Evolutionary conservation across 2,888 invertebrate genomes (phyloP).

Genomic region (Coleophora flavipennella): DNA sequence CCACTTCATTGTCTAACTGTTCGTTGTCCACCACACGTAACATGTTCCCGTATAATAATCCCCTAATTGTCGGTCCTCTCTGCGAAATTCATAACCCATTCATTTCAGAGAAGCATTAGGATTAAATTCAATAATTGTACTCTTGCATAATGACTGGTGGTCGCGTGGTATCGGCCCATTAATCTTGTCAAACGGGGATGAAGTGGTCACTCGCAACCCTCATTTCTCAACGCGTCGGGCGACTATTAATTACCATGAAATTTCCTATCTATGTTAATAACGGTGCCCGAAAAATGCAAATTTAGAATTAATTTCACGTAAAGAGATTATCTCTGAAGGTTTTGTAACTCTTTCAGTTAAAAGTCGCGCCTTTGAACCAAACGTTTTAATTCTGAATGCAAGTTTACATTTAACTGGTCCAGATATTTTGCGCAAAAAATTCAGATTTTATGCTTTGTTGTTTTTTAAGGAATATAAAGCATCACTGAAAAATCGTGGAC

Average conservation of each 20-base stretch:
- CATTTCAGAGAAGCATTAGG: too few relatives aligned
- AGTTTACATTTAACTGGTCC: too few relatives aligned
- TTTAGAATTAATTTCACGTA: slow-evolving; percentile 14
- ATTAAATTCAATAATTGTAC: slow-evolving; percentile 27
- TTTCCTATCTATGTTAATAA: slow-evolving; percentile 54
- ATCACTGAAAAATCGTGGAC: too few relatives aligned
- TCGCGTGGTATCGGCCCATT: slow-evolving; percentile 44
- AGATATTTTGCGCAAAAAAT: too few relatives aligned
- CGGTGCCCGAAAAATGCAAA: slow-evolving; percentile 33
- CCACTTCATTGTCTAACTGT: too few relatives aligned
- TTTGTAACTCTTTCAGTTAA: slow-evolving; percentile 1
- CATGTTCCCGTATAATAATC: too few relatives aligned
- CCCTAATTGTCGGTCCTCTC: too few relatives aligned
- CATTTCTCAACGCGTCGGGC: slow-evolving; percentile 45
- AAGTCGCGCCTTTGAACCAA: background rate
- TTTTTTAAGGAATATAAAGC: too few relatives aligned
- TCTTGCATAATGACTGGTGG: slow-evolving; percentile 22
- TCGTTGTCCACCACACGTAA: too few relatives aligned
- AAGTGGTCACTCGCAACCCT: slow-evolving; percentile 57
- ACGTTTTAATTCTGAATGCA: too few relatives aligned
- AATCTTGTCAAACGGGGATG: slow-evolving; percentile 53
- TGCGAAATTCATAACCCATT: too few relatives aligned
- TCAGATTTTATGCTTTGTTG: too few relatives aligned
- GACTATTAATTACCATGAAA: slow-evolving; percentile 49
- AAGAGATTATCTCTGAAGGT: slow-evolving; percentile 9